phyloP scores from a whole-genome alignment of 2,797 vertebrate species.

The Loriculus beryllinus region DNA sequence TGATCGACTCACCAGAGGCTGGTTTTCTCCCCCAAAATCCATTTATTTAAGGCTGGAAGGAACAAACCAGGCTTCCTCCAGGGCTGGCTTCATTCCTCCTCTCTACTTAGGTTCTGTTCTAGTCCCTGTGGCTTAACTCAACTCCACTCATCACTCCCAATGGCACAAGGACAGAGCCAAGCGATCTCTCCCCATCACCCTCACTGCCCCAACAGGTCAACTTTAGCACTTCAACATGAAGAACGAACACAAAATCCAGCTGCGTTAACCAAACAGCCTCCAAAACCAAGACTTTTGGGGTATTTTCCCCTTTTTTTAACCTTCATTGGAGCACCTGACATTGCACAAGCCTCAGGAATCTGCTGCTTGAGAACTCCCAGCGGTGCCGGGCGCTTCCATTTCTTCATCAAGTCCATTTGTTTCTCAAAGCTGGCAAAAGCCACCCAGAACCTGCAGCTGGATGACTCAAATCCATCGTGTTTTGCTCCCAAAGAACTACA shows the following conservation, averaged over 20 bases:
- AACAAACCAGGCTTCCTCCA: accelerated
- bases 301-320: neutral
- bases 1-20: accelerated
- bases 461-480: neutral
- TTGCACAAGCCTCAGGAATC: accelerated
- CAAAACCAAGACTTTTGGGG: neutral
- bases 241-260: accelerated
- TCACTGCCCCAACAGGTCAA: no score
- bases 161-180: neutral
- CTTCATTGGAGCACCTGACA: no score
- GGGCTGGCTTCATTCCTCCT: neutral
- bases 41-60: neutral
- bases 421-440: neutral
- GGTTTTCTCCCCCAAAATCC: neutral
- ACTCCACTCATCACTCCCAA: no score
- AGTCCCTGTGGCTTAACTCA: neutral
- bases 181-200: accelerated
- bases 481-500: neutral
- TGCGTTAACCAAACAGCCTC: neutral
- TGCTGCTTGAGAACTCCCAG: neutral
- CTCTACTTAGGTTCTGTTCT: neutral
- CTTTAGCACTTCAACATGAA: accelerated
- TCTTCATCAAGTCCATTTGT: accelerated
- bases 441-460: neutral
- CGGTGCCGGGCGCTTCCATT: accelerated